These are phyloP conservation scores for Penaeus japonicus DNA, from an alignment of 1,140 invertebrate species.

Conservation along the genomic window DNA sequence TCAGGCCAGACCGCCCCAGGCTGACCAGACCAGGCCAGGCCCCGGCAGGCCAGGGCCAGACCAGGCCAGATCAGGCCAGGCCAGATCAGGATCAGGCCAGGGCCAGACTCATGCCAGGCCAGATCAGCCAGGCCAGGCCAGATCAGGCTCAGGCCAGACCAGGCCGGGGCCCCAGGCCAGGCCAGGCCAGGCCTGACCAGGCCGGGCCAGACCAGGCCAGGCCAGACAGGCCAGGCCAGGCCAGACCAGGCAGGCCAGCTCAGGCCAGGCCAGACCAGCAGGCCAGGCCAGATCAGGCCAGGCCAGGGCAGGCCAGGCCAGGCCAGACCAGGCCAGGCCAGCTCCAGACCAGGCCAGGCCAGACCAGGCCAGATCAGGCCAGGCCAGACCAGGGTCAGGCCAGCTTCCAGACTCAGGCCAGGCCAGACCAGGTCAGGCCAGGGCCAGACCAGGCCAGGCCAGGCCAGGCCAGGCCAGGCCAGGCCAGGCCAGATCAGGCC, in stretches of 20 bases:
- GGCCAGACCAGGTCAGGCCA: neutral
- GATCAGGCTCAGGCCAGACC: neutral
- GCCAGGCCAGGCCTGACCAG: neutral
- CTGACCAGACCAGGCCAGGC: conserved; percentile 7
- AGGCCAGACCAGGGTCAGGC: conserved; percentile 54
- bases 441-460: neutral
- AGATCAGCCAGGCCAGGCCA: conserved; percentile 9
- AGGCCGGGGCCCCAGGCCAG: neutral
- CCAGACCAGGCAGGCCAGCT: conserved; percentile 59
- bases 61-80: conserved; percentile 8
- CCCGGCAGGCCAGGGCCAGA: neutral
- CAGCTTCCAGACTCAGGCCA: too few species aligned
- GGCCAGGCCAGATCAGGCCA: conserved; percentile 42
- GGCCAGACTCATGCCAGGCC: neutral
- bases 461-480: conserved; percentile 44
- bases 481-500: conserved; percentile 39
- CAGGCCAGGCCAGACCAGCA: conserved; percentile 50
- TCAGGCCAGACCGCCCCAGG: conserved; percentile 16
- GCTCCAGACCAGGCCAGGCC: conserved; percentile 50
- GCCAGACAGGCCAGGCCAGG: conserved; percentile 28
- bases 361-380: conserved; percentile 59
- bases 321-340: conserved; percentile 59
- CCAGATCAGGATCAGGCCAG: neutral
- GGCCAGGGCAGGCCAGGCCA: conserved; percentile 58
- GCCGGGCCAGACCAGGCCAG: neutral